phyloP scores from a whole-genome alignment of 2,888 invertebrate genomes.

The Tolmerus cingulatus region DNA sequence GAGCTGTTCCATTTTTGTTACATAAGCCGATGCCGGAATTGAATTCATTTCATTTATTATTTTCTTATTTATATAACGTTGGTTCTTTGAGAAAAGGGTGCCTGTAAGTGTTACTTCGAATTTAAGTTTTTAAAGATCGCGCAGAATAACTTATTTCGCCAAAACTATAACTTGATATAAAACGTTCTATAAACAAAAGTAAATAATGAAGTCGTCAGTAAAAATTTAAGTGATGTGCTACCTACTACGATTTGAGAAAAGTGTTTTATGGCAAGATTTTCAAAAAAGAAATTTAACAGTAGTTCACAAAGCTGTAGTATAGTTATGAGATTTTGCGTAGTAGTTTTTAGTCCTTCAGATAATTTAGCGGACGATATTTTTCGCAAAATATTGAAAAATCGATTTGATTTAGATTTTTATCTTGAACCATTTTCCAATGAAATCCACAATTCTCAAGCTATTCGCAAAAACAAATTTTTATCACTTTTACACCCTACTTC shows the following conservation, averaged over 20 bases:
- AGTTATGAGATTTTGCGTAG: too few species aligned
- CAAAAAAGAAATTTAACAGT: too few species aligned
- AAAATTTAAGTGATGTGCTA: background rate
- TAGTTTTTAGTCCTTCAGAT: too few species aligned
- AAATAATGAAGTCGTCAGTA: background rate
- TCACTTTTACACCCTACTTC: too few species aligned
- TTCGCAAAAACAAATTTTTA: too few species aligned
- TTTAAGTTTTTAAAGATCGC: background rate
- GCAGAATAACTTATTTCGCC: background rate
- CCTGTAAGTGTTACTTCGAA: background rate
- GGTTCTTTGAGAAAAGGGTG: background rate
- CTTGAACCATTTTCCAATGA: too few species aligned
- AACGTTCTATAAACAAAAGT: conserved; percentile 8
- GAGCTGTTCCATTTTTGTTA: conserved; percentile 35
- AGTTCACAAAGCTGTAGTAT: too few species aligned
- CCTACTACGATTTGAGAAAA: background rate
- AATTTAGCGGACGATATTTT: too few species aligned
- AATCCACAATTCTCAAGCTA: too few species aligned
- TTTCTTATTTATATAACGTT: background rate
- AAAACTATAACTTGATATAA: conserved; percentile 8
- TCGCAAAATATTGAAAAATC: too few species aligned
- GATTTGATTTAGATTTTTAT: too few species aligned
- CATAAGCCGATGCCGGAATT: background rate
- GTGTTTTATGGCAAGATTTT: background rate
- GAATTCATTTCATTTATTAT: background rate